A percentile compares a stretch with the other conserved stretches of the same genome.
Evolutionary conservation across 2,888 invertebrate species (phyloP).

Genomic region (Drosophila merina): DNA sequence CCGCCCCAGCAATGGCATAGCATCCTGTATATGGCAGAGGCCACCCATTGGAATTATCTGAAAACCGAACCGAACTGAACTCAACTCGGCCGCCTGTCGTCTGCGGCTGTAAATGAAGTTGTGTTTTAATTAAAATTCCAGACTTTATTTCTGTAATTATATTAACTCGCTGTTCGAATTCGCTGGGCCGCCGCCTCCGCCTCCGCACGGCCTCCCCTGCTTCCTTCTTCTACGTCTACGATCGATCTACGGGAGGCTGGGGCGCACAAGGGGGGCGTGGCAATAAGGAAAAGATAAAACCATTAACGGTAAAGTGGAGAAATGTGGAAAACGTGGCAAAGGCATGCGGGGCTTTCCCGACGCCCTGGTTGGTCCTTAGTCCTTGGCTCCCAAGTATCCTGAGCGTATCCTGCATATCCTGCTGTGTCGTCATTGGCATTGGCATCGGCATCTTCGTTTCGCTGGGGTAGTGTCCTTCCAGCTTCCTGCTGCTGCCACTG

Average conservation of each 20-base stretch:
- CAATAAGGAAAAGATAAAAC: slow-evolving; percentile 71
- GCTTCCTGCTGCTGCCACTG: too few species aligned
- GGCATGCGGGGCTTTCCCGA: slow-evolving; percentile 63
- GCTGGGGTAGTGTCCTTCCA: slow-evolving; percentile 9
- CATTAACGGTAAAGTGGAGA: slow-evolving; percentile 74
- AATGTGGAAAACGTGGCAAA: slow-evolving; percentile 76
- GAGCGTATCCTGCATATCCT: slow-evolving; percentile 48
- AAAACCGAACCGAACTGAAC: slow-evolving; percentile 4
- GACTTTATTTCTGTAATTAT: slow-evolving; percentile 81
- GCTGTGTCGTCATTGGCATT: slow-evolving; percentile 73
- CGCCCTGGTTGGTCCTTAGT: not conserved
- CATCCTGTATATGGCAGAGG: not conserved
- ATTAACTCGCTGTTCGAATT: slow-evolving; percentile 78
- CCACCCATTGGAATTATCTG: slow-evolving; percentile 1
- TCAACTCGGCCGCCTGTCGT: slow-evolving; percentile 53
- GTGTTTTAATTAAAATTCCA: slow-evolving; percentile 82
- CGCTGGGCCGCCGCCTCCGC: slow-evolving; percentile 34
- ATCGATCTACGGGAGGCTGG: slow-evolving; percentile 50
- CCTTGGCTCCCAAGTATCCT: slow-evolving; percentile 1
- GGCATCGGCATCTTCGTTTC: slow-evolving; percentile 60
- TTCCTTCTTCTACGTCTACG: slow-evolving; percentile 18
- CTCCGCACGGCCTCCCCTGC: not conserved
- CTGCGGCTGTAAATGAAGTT: slow-evolving; percentile 78
- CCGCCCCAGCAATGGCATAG: not conserved
- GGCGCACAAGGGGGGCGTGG: slow-evolving; percentile 15